Percentiles rank a stretch among this genome's conserved stretches.
Evolutionary conservation across 2,113 vertebrate species (phyloP).

Genomic region (Chlorodrepanis virens): DNA sequence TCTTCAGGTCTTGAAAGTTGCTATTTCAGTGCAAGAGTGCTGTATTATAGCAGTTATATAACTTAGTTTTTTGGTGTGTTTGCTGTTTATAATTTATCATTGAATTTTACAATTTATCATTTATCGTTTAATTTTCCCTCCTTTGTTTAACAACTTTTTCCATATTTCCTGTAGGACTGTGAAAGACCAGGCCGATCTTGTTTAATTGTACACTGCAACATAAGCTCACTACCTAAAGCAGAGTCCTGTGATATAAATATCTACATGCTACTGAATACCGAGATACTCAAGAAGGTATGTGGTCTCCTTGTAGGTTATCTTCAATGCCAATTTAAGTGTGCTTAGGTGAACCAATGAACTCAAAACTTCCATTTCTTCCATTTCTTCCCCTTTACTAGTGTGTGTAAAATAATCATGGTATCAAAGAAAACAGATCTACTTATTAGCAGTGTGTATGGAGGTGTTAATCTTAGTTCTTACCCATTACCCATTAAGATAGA

Average conservation of each 20-base stretch:
- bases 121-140: not conserved
- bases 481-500: not conserved
- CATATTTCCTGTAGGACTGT: slow-evolving; percentile 83
- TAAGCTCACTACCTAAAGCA: slow-evolving; percentile 86
- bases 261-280: slow-evolving; percentile 90
- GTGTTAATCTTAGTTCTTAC: not conserved
- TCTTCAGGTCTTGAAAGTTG: not conserved
- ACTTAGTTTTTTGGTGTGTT: not conserved
- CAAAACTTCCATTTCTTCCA: not conserved
- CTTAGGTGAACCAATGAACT: not conserved
- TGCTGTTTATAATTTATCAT: not conserved
- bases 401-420: not conserved
- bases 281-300: slow-evolving; percentile 91
- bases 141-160: not conserved
- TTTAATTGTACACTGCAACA: slow-evolving; percentile 82
- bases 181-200: slow-evolving; percentile 86
- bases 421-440: not conserved
- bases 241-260: slow-evolving; percentile 86
- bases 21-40: not conserved
- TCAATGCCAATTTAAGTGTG: not conserved
- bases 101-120: not conserved
- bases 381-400: not conserved
- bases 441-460: not conserved
- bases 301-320: not conserved
- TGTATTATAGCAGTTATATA: not conserved